phyloP scores from a whole-genome alignment of 2,888 invertebrate genomes.

The Nemapogon koenigi region DNA sequence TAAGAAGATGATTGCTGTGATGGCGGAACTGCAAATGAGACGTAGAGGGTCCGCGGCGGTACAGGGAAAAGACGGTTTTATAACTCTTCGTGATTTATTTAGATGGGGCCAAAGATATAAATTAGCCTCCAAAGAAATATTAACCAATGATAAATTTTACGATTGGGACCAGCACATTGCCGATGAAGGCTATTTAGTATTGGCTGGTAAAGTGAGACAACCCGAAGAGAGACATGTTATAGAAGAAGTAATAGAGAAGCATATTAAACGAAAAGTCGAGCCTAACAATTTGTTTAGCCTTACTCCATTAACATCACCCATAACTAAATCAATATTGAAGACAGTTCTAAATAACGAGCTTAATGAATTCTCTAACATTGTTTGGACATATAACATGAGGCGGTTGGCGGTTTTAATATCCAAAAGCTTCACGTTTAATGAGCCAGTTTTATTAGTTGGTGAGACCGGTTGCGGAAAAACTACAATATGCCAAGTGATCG shows the following conservation, averaged over 20 bases:
- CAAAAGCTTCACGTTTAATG: constrained; percentile 88
- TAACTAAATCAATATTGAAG: constrained; percentile 76
- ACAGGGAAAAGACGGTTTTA: constrained; percentile 91
- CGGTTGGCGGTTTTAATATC: constrained; percentile 77
- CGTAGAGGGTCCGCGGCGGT: constrained; percentile 88
- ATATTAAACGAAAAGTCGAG: constrained; percentile 78
- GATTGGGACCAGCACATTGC: constrained; percentile 98
- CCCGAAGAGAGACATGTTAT: constrained; percentile 84
- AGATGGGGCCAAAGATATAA: constrained; percentile 96
- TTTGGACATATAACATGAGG: constrained; percentile 95
- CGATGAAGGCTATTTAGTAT: constrained; percentile 93
- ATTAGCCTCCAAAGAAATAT: constrained; percentile 66
- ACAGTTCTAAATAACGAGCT: constrained; percentile 63
- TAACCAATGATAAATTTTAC: constrained; percentile 70
- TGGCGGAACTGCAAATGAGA: constrained; percentile 86
- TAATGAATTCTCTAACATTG: constrained; percentile 76
- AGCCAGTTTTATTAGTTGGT: constrained; percentile 95
- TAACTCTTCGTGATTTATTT: constrained; percentile 94
- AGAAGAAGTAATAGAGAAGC: constrained; percentile 75
- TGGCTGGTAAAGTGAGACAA: constrained; percentile 91
- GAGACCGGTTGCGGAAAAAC: constrained; percentile 99
- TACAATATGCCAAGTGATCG: constrained; percentile 89
- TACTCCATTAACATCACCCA: constrained; percentile 72
- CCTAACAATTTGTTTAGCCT: constrained; percentile 76
- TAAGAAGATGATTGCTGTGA: constrained; percentile 88